A percentile compares a stretch with the other conserved stretches of the same genome.
These are phyloP conservation scores for Stenotaenia linearis DNA, from an alignment of 2,888 invertebrate genomes.

Conservation along the genomic window DNA sequence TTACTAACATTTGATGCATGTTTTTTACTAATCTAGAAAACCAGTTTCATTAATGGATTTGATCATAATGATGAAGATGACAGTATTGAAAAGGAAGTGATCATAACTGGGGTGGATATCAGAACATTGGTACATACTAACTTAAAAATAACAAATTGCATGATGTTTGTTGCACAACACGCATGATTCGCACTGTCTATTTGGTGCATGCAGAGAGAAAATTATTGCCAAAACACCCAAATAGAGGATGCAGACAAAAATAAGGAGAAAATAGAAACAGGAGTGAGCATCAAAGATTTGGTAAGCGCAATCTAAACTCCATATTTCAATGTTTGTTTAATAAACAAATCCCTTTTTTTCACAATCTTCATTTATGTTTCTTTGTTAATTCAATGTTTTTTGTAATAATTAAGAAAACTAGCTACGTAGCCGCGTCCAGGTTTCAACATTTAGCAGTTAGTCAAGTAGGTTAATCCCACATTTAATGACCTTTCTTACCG, in stretches of 20 bases:
- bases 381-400: not conserved
- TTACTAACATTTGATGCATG: not conserved
- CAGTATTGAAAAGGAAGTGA: constrained; percentile 30
- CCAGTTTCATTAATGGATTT: not conserved
- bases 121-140: constrained; percentile 33
- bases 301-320: constrained; percentile 31
- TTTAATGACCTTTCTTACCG: not conserved
- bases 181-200: constrained; percentile 17
- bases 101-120: constrained; percentile 36
- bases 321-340: too few species aligned
- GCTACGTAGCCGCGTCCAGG: constrained; percentile 9
- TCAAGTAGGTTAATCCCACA: constrained; percentile 6
- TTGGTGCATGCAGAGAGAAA: constrained; percentile 32
- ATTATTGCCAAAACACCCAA: constrained; percentile 28
- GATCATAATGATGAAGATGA: not conserved
- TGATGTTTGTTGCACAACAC: not conserved
- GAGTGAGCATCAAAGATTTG: constrained; percentile 37
- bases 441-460: not conserved
- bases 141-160: not conserved
- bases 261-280: constrained; percentile 36
- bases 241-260: constrained; percentile 32
- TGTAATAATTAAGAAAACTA: not conserved
- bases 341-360: too few species aligned
- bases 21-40: not conserved
- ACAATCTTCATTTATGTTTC: too few species aligned